Conservation (phyloP, 2,113 vertebrate species). For the Tiliqua scincoides region DNA sequence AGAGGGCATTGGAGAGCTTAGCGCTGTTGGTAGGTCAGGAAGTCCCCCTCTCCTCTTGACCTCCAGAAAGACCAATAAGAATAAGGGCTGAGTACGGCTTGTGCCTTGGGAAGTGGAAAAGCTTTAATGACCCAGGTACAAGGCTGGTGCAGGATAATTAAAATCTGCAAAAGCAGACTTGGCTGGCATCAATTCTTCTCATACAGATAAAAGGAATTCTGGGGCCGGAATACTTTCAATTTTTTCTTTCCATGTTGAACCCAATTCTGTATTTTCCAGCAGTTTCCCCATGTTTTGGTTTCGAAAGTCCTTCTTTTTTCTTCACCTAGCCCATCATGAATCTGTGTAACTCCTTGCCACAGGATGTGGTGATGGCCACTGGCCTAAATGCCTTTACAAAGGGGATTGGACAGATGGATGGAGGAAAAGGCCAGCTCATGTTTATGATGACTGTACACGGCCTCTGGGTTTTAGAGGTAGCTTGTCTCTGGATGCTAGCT, state of each 20-base stretch:
- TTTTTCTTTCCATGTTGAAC: background rate
- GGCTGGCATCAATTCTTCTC: background rate
- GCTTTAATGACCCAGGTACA: background rate
- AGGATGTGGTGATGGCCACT: too few relatives aligned
- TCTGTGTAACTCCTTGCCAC: too few relatives aligned
- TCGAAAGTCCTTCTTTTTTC: background rate
- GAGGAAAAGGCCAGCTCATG: too few relatives aligned
- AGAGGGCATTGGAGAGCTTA: constrained; percentile 46
- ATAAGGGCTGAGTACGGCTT: constrained; percentile 39
- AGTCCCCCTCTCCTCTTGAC: constrained; percentile 10
- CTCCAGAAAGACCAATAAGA: constrained; percentile 41
- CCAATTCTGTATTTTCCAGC: background rate
- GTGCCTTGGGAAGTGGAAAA: background rate
- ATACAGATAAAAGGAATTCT: background rate
- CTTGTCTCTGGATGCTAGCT: too few relatives aligned
- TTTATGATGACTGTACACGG: too few relatives aligned
- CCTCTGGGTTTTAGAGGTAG: too few relatives aligned
- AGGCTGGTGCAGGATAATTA: constrained; percentile 17
- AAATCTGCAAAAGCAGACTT: background rate
- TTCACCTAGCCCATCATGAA: too few relatives aligned
- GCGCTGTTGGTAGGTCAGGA: constrained; percentile 47
- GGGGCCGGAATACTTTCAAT: background rate
- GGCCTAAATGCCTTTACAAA: too few relatives aligned
- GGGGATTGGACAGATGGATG: too few relatives aligned
- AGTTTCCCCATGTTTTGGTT: background rate